Evolutionary conservation across 2,797 vertebrate species (phyloP), one percentile per base, ranked within the genome.

Genomic region (Microhierax caerulescens): DNA sequence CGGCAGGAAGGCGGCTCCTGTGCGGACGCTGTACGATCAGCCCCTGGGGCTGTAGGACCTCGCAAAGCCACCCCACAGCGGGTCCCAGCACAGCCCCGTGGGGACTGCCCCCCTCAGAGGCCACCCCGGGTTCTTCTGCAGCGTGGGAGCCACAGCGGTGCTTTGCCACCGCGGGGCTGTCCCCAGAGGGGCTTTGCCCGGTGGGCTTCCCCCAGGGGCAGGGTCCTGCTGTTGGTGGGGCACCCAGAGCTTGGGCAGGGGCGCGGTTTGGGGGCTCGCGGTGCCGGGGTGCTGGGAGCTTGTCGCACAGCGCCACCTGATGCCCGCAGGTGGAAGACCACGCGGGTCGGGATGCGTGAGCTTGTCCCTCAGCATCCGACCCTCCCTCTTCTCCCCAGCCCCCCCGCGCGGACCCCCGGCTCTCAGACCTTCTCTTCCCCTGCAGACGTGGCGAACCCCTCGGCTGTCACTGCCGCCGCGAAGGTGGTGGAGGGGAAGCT

Each of bases 241-340:
- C 16, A 36, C 73, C 34, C 30, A 12, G 28, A 2, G 20, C 28
- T 2, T 3, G 30, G 54, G 2, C 0, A 30, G 34, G 74, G 63
- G 19, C 59, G 41, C 18, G 1, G 37, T 18, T 51, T 4, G 5
- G 64, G 56, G 51, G 6, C 20, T 24, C 36, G 37, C 7, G 27
- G 19, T 36, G 68, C 30, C 2, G 2, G 5, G 30, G 15, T 11
- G 72, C 23, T 25, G 45, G n/a, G 45, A 8, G 84, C 34, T 54
- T 88, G 91, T 78, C 57, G 87, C 85, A 22, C 81, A 96, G 79
- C 91, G 54, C 95, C 96, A 95, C 86, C 96, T 97, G 87, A 24
- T 88, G 96, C 41, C 50, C 59, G 1, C 5, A 22, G 30, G 2
- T 19, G 91, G 96, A 75, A 91, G 27, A 14, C 36, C 23, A 41